These are phyloP conservation scores for Steinernema carpocapsae DNA, from an alignment of 2,888 invertebrate species.

Conservation along the genomic window DNA sequence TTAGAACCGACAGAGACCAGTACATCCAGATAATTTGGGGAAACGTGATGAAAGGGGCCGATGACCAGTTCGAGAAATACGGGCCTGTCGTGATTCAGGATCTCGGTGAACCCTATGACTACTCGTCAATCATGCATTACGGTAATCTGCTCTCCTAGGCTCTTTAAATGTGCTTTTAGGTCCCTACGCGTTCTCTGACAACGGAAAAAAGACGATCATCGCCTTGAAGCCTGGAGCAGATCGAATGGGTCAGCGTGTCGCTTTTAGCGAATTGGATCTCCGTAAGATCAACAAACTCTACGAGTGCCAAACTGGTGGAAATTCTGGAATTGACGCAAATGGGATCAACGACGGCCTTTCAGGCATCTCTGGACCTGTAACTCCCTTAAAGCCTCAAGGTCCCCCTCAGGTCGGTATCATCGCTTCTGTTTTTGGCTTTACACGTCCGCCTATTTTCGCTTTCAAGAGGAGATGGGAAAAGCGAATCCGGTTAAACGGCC, in stretches of 20 bases:
- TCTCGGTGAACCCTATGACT: slow-evolving; percentile 60
- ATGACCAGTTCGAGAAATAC: slow-evolving; percentile 69
- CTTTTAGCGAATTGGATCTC: slow-evolving; percentile 70
- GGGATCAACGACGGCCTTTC: too few species aligned
- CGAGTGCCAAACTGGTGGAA: slow-evolving; percentile 62
- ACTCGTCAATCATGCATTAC: slow-evolving; percentile 67
- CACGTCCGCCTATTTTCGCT: not conserved
- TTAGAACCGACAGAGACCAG: slow-evolving; percentile 70
- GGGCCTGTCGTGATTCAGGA: slow-evolving; percentile 65
- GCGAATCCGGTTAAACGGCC: not conserved
- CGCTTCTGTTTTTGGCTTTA: not conserved
- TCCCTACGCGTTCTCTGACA: slow-evolving; percentile 62
- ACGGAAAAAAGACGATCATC: slow-evolving; percentile 67
- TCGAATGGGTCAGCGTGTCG: slow-evolving; percentile 70
- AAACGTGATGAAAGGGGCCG: slow-evolving; percentile 69
- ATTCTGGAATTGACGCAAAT: not conserved
- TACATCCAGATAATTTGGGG: slow-evolving; percentile 69
- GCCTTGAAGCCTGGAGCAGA: slow-evolving; percentile 66
- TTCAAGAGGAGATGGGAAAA: not conserved
- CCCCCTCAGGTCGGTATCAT: slow-evolving; percentile 33
- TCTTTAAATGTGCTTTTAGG: slow-evolving; percentile 68
- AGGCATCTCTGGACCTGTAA: not conserved
- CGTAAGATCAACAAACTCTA: slow-evolving; percentile 70
- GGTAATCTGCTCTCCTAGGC: slow-evolving; percentile 42
- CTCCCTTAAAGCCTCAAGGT: slow-evolving; percentile 26